These are phyloP conservation scores for Desoria tigrina DNA, from an alignment of 2,888 invertebrate genomes.

Conservation along the genomic window DNA sequence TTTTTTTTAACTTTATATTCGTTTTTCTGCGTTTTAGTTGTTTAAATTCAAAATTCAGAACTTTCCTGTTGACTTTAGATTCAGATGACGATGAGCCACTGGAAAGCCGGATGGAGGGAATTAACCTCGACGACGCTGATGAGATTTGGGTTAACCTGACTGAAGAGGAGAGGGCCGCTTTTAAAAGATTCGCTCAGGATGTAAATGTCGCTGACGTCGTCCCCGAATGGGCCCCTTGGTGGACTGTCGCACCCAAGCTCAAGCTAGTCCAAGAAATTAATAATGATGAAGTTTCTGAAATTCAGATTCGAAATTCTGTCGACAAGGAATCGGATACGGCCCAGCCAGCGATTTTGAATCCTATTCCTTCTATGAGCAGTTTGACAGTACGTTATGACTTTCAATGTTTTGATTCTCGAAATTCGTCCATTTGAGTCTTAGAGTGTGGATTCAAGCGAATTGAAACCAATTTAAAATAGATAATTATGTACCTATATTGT, in stretches of 20 bases:
- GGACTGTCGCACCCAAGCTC: conserved; percentile 27
- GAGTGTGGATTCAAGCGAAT: too few relatives aligned
- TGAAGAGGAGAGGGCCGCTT: conserved; percentile 47
- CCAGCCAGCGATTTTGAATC: conserved; percentile 31
- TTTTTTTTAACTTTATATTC: too few relatives aligned
- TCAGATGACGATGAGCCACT: conserved; percentile 52
- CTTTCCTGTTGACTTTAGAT: conserved; percentile 40
- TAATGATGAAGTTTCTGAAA: conserved; percentile 25
- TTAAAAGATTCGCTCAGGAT: conserved; percentile 37
- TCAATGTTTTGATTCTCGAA: too few relatives aligned
- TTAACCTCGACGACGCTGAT: conserved; percentile 48
- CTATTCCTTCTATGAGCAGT: conserved; percentile 35
- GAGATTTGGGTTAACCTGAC: conserved; percentile 49
- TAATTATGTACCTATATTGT: too few relatives aligned
- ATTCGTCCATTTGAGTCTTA: too few relatives aligned
- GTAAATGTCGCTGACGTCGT: conserved; percentile 30
- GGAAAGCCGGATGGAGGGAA: conserved; percentile 40
- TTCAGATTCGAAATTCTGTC: not conserved
- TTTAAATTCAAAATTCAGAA: too few relatives aligned
- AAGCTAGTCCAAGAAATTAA: conserved; percentile 24
- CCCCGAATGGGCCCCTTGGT: conserved; percentile 46
- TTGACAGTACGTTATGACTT: conserved; percentile 38
- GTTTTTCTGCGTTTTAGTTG: too few relatives aligned
- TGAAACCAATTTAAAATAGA: too few relatives aligned
- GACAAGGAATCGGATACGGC: not conserved